A percentile compares a stretch with the other conserved stretches of the same genome.
Evolutionary conservation across 2,113 vertebrate species (phyloP).

Genomic region (Sprattus sprattus): DNA sequence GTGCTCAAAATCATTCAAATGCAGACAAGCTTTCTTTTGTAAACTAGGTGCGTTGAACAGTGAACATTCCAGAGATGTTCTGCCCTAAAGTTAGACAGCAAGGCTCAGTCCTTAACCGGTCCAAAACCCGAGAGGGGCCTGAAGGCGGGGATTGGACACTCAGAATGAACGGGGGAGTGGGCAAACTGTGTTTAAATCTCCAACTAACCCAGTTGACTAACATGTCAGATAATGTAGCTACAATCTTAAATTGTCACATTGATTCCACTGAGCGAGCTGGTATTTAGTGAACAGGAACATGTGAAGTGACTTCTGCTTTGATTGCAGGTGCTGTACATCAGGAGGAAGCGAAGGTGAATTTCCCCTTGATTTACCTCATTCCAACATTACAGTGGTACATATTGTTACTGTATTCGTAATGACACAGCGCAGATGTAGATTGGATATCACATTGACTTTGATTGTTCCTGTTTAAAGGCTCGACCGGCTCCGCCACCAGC

Average conservation of each 20-base stretch:
- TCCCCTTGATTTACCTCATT: background rate
- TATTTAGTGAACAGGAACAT: background rate
- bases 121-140: background rate
- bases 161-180: too few species aligned
- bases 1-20: background rate
- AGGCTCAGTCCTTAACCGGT: background rate
- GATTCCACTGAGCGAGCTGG: background rate
- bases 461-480: constrained; percentile 66
- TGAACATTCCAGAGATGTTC: background rate
- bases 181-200: too few species aligned
- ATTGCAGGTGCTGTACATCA: constrained; percentile 85
- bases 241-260: background rate
- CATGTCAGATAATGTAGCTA: too few species aligned
- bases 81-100: background rate
- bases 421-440: background rate
- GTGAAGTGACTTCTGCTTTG: constrained; percentile 37
- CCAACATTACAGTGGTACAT: background rate
- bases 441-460: background rate
- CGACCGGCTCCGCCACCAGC: constrained; percentile 87
- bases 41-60: background rate
- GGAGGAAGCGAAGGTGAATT: constrained; percentile 83
- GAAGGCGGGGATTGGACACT: background rate
- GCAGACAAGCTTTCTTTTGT: background rate
- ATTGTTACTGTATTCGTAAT: background rate
- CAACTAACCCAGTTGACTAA: too few species aligned